Evolutionary conservation across 2,888 invertebrate genomes (phyloP), one percentile per base, ranked within the genome.

Genomic region (Sympetrum striolatum): DNA sequence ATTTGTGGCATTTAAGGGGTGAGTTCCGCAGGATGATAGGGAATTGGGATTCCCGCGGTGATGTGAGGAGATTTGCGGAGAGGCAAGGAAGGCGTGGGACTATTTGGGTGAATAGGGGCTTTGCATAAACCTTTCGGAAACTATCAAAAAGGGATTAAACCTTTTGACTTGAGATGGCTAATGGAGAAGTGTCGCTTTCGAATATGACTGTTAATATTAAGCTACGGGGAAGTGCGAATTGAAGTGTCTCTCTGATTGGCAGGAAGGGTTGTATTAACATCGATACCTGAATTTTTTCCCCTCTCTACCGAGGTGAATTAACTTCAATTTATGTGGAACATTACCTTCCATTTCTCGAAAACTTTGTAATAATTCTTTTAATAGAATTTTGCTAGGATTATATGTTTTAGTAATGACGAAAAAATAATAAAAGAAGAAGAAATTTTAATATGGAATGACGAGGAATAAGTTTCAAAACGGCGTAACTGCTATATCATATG

Each of bases 91-190:
- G 18, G 35, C 22, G 35, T 35, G 86, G 60, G 37, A 86, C 8
- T 37, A 48, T 8, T 8, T n/a, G 35, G 58, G 31, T 5, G 86
- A 60, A 35, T 3, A 37, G 64, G 14, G 37, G 86, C 35, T 31
- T 48, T 37, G 37, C 39, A n/a, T 39, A 44, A 44, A 80, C 39
- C 18, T 22, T 37, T 60, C 31, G 22, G 86, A 60, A 37, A 37
- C 60, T 60, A 86, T 86, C 60, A 60, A 60, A 37, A 86, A 60
- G 60, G 86, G 60, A 60, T 60, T 86, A 60, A 60, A 86, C 58
- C 35, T 64, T n/a, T 58, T 60, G 60, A 86, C 64, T 37, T 37
- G 86, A 86, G 60, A n/a, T 18, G 86, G 37, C 6, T 14, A 73
- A 73, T 73, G 73, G 73, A 14, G 10, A 14, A 31, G 73, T 31